Evolutionary conservation across 2,113 vertebrate species (phyloP).

Genomic region (Setophaga kirtlandii): DNA sequence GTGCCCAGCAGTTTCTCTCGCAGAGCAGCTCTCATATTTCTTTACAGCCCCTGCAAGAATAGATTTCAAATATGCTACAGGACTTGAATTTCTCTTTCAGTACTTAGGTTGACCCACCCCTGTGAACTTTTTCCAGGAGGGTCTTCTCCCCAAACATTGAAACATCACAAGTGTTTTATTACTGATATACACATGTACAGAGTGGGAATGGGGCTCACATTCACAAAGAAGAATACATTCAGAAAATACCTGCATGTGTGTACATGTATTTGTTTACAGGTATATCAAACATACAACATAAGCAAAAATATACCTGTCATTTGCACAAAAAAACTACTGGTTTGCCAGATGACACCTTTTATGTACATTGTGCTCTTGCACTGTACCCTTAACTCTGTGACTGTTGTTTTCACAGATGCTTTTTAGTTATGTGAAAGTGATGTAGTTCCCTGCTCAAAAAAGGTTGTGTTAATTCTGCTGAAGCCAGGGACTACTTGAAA

Average conservation of each 20-base stretch:
- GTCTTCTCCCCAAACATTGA: not conserved
- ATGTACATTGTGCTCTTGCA: not conserved
- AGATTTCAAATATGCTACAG: not conserved
- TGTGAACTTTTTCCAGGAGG: not conserved
- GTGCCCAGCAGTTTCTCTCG: not conserved
- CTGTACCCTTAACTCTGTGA: not conserved
- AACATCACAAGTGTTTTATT: not conserved
- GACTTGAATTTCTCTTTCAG: not conserved
- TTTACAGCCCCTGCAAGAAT: not conserved
- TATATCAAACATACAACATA: not conserved
- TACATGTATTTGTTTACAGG: not conserved
- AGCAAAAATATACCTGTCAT: accelerated
- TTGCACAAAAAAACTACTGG: not conserved
- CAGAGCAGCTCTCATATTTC: slow-evolving; percentile 23
- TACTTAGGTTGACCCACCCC: not conserved
- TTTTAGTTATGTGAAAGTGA: not conserved
- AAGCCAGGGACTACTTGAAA: not conserved
- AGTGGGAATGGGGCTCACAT: not conserved
- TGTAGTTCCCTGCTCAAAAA: not conserved
- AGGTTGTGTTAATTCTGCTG: not conserved
- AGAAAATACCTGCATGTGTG: not conserved
- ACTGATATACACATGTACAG: not conserved
- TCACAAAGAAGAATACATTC: not conserved
- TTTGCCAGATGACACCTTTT: not conserved
- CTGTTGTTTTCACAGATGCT: not conserved